Base-by-base conservation (phyloP, 2,113 vertebrate genomes). In the Brachyhypopomus occidentalis region DNA sequence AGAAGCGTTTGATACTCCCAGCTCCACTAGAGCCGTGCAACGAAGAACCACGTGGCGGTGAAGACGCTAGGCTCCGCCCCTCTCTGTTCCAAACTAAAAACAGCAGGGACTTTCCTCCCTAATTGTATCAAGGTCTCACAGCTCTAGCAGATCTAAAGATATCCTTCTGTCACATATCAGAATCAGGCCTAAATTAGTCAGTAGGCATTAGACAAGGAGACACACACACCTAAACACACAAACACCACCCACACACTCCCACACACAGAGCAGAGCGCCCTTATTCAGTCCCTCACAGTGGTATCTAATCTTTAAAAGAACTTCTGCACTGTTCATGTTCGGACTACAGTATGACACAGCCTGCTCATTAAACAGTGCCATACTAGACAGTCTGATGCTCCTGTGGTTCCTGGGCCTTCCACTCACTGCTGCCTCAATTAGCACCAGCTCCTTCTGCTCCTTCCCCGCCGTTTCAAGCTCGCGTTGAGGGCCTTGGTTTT, bases 91-190 rank as follows among this genome's bases (percentile, higher is more conserved):
- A 48, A 16, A 4, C 58, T 58, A 77, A 64, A 64, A 77, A 38
- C 64, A 77, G 58, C 60, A 52, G 75, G 75, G 81, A 67, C 69
- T 73, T 78, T 78, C 69, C 67, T 78, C 23, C 27, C 69, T 78
- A 73, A 83, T 73, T 83, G 75, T 60, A 66, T 73, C 19, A 27
- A 4, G 27, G 67, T 83, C 75, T 72, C 76, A 78, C 67, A 36
- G 67, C 59, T 66, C 34, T 22, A 77, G 34, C 70, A 73, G 70
- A 78, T 72, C 48, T 27, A 66, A 78, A 73, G 75, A 83, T 72
- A 72, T 67, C 58, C 78, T 22, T 55, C 19, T 69, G 69, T 78
- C 58, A 66, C 59, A 36, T 25, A 62, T 19, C 9, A 73, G 59
- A 78, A 8, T 38, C 23, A 58, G 58, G 60, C 34, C 69, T 55